phyloP scores from a whole-genome alignment of 1,140 invertebrate species.

The Eupeodes corollae region DNA sequence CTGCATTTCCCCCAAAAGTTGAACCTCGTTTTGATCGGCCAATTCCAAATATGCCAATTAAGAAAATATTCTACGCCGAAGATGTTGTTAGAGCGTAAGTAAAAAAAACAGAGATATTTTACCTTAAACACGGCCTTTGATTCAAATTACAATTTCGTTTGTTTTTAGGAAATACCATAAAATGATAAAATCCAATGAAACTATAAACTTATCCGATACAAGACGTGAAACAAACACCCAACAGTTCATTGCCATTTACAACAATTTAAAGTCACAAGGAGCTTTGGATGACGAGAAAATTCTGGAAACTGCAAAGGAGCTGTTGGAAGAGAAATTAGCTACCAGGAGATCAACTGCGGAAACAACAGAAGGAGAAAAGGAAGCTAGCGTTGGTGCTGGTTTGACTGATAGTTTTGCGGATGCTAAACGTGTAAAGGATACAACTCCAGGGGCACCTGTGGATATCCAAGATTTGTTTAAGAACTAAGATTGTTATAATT shows the following conservation, averaged over 20 bases:
- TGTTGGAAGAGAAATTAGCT: slow-evolving; percentile 27
- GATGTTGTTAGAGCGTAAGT: slow-evolving; percentile 75
- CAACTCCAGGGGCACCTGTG: too few relatives aligned
- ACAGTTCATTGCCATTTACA: slow-evolving; percentile 47
- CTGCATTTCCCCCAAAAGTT: slow-evolving; percentile 70
- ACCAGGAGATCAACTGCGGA: too few relatives aligned
- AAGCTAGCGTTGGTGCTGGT: too few relatives aligned
- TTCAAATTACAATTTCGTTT: too few relatives aligned
- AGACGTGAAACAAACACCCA: slow-evolving; percentile 43
- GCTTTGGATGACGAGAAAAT: slow-evolving; percentile 39
- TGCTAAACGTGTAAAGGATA: too few relatives aligned
- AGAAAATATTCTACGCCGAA: slow-evolving; percentile 72
- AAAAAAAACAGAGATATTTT: too few relatives aligned
- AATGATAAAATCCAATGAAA: slow-evolving; percentile 40
- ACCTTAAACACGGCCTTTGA: too few relatives aligned
- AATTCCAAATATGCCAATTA: slow-evolving; percentile 44
- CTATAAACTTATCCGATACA: slow-evolving; percentile 40
- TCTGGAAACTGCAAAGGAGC: slow-evolving; percentile 37
- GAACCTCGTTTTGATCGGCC: slow-evolving; percentile 61
- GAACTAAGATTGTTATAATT: too few relatives aligned
- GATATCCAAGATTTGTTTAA: too few relatives aligned
- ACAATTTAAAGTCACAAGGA: slow-evolving; percentile 41
- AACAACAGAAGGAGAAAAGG: too few relatives aligned
- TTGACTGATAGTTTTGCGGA: too few relatives aligned
- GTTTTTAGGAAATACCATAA: slow-evolving; percentile 50